Conservation (phyloP, 2,888 invertebrate genomes). For the Noctua comes region DNA sequence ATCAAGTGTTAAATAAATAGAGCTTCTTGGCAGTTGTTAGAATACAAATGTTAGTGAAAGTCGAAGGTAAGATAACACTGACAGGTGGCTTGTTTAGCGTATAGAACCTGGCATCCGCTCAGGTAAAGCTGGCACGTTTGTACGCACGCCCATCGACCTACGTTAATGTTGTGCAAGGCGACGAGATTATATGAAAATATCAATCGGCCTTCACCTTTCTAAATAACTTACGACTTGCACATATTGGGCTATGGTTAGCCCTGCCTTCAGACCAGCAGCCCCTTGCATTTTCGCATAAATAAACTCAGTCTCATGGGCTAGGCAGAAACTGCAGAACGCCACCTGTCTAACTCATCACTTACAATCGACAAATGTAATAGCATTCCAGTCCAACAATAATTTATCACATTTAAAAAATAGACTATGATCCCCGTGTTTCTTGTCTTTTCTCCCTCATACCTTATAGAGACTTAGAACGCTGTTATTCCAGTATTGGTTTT, state of each 20-base stretch:
- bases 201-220: slow-evolving; percentile 1
- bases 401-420: neutral
- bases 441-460: neutral
- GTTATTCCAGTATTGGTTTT: neutral
- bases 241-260: neutral
- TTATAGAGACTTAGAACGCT: neutral
- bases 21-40: slow-evolving; percentile 27
- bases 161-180: neutral
- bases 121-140: slow-evolving; percentile 17
- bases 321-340: neutral
- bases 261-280: neutral
- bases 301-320: neutral
- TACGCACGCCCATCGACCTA: neutral
- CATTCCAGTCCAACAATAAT: neutral
- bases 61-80: slow-evolving; percentile 3
- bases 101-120: slow-evolving; percentile 32
- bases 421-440: neutral
- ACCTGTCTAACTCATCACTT: neutral
- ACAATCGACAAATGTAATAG: neutral
- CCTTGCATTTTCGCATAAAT: neutral
- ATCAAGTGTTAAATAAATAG: slow-evolving; percentile 24
- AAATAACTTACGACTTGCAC: neutral
- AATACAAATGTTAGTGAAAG: slow-evolving; percentile 43
- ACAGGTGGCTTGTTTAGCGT: neutral
- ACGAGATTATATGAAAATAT: slow-evolving; percentile 1